Conservation (phyloP, 2,113 vertebrate species). For the Mormyrus iriodes region DNA sequence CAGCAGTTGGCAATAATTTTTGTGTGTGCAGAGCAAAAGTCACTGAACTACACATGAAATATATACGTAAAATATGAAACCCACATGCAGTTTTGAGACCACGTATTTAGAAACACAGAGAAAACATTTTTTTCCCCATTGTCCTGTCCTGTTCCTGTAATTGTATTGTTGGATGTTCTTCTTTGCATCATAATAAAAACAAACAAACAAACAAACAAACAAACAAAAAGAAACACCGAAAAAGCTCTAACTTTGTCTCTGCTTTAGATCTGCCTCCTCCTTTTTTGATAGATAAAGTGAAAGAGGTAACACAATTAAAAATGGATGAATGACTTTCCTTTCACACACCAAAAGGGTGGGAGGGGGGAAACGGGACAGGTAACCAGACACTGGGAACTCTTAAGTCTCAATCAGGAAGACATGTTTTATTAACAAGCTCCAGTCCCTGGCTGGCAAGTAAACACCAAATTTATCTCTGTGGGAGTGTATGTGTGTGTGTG, state of each 20-base stretch:
- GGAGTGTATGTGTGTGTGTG: not conserved
- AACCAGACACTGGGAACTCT: conserved; percentile 51
- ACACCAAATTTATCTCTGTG: conserved; percentile 38
- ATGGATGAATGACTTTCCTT: conserved; percentile 62
- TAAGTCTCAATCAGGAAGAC: conserved; percentile 28
- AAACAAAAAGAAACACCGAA: not conserved
- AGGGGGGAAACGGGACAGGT: conserved; percentile 39
- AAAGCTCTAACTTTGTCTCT: not conserved
- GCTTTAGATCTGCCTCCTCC: conserved; percentile 6
- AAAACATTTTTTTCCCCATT: not conserved
- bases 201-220: not conserved
- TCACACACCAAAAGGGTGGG: conserved; percentile 48
- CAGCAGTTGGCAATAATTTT: not conserved
- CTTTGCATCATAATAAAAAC: too few species aligned
- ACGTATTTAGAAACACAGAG: not conserved
- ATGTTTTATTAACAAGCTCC: conserved; percentile 61
- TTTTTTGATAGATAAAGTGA: conserved; percentile 27
- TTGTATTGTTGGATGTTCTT: not conserved
- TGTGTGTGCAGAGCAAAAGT: not conserved
- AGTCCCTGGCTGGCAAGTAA: conserved; percentile 33
- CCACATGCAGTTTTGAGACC: not conserved
- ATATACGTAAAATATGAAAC: not conserved
- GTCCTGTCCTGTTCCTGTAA: conserved; percentile 7
- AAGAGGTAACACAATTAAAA: conserved; percentile 55
- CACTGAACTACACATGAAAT: not conserved